Base-by-base conservation (phyloP, 1,140 invertebrate genomes). In the Ylistrum balloti region DNA sequence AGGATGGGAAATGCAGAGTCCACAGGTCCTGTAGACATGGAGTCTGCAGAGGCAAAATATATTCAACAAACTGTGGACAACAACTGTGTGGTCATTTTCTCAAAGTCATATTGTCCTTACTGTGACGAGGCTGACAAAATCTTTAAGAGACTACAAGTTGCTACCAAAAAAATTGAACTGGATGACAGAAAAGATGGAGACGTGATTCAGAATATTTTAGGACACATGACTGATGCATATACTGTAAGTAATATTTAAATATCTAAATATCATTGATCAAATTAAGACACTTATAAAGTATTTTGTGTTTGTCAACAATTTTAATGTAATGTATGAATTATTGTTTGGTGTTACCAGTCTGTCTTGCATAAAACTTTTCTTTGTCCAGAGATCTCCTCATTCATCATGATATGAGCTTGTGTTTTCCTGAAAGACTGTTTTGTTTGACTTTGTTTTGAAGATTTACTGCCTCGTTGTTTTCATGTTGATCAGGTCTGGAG, bases 41-140 rank as follows among this genome's bases (percentile, higher is more conserved):
- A 85, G 34, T 34, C 85, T 17, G 86, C 87, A 20, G 88, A 91
- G 28, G 85, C 85, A 1, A 90, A 90, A 34, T 91, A 86, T 74
- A 86, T 91, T n/a, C 86, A 90, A 85, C 86, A 90, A 15, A 33
- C 85, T 85, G 85, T 91, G 20, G 33, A 89, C 7, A 74, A 91
- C 33, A 91, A 91, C 38, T 91, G 91, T 91, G 91, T 91, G 45
- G 74, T 85, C 15, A 86, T 91, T 13, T 91, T 91, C 34, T 91
- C 91, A 35, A 91, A 91, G 34, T 85, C 91, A 34, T 88, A 86
- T 41, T 91, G 91, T 74, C 87, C 87, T 33, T 87, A 90, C 38
- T 91, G 91, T 88, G 45, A 38, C 11, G 87, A 90, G 13, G 85
- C 89, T 3, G 90, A 91, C 33, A 74, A 91, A 35, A 33, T 91